Evolutionary conservation across 2,113 vertebrate species (phyloP).

Genomic region (Pituophis catenifer): DNA sequence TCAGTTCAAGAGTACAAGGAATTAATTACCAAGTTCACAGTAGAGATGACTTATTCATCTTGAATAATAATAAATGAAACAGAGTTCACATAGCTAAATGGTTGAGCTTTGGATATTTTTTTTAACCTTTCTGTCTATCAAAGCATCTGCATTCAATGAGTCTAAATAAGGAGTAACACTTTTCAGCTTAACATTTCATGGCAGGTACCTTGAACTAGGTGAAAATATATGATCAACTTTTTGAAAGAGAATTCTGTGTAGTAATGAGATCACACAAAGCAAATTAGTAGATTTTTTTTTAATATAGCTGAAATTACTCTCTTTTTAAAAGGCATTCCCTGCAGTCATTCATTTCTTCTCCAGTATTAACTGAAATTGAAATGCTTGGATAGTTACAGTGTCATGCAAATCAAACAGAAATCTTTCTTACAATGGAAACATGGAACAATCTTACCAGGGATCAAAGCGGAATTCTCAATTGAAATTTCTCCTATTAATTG

Average conservation of each 20-base stretch:
- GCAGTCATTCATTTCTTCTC: neutral
- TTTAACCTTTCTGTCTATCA: neutral
- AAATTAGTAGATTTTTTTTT: slow-evolving; percentile 20
- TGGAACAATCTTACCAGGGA: slow-evolving; percentile 20
- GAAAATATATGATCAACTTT: slow-evolving; percentile 34
- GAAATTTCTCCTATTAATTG: slow-evolving; percentile 14
- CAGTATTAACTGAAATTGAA: neutral
- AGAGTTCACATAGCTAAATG: neutral
- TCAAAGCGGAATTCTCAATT: slow-evolving; percentile 41
- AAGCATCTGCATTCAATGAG: slow-evolving; percentile 5
- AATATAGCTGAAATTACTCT: slow-evolving; percentile 34
- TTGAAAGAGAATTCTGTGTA: slow-evolving; percentile 10
- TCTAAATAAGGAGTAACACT: neutral
- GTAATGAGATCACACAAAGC: slow-evolving; percentile 4
- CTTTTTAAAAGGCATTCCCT: slow-evolving; percentile 8
- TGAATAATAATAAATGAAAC: neutral
- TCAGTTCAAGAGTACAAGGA: neutral
- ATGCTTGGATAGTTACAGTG: slow-evolving; percentile 20
- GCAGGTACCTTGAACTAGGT: slow-evolving; percentile 8
- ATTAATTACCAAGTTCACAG: neutral
- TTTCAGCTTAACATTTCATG: slow-evolving; percentile 24
- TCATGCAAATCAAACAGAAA: slow-evolving; percentile 35
- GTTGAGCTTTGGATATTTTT: neutral
- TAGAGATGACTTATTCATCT: neutral
- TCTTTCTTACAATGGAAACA: slow-evolving; percentile 30